These are phyloP conservation scores for Pedetes capensis DNA, from an alignment of 2,113 vertebrate genomes.

Conservation along the genomic window DNA sequence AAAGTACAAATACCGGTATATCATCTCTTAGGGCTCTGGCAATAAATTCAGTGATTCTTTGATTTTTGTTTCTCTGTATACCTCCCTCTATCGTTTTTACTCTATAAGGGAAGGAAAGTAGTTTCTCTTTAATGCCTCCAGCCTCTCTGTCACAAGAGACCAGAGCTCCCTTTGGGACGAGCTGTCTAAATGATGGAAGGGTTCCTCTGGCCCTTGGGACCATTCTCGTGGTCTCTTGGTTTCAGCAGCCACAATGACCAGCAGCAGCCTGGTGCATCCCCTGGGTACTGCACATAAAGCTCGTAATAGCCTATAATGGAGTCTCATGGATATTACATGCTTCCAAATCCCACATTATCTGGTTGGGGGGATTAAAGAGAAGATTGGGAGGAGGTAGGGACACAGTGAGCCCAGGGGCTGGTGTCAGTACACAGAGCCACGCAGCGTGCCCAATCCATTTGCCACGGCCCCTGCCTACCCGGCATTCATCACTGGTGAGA, in stretches of 20 bases:
- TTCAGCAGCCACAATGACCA: neutral
- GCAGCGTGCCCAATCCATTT: conserved; percentile 74
- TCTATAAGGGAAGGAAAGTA: neutral
- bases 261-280: conserved; percentile 43
- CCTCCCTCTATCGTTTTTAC: neutral
- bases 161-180: neutral
- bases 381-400: conserved; percentile 69
- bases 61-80: neutral
- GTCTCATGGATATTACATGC: conserved; percentile 81
- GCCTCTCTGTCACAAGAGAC: conserved; percentile 13
- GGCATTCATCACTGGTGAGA: conserved; percentile 39
- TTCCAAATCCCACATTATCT: conserved; percentile 81
- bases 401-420: conserved; percentile 53
- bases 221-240: neutral
- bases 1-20: neutral
- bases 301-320: conserved; percentile 80
- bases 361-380: conserved; percentile 78
- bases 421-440: conserved; percentile 77
- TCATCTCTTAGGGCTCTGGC: neutral
- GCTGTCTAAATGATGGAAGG: neutral
- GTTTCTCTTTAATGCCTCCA: neutral
- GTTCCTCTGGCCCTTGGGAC: neutral
- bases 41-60: neutral
- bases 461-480: conserved; percentile 70
- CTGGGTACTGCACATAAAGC: conserved; percentile 64